phyloP scores from a whole-genome alignment of 2,888 invertebrate genomes.

The Campopleginae sp. region DNA sequence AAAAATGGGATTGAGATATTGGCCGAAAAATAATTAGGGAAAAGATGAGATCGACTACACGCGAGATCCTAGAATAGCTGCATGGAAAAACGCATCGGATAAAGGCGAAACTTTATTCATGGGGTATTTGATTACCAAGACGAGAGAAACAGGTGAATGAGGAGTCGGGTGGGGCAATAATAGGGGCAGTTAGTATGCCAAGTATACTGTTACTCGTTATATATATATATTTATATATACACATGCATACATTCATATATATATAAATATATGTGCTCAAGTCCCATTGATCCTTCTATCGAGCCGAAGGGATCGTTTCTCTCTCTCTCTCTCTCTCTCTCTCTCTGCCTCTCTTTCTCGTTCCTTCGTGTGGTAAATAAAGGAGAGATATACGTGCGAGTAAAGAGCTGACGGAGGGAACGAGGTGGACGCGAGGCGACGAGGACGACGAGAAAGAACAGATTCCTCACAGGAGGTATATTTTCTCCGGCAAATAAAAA shows the following conservation, averaged over 20 bases:
- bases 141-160: constrained; percentile 73
- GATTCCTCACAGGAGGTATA: constrained; percentile 62
- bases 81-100: not conserved
- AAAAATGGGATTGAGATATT: not conserved
- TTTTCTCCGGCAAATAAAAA: constrained; percentile 50
- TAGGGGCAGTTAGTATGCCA: constrained; percentile 77
- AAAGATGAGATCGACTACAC: not conserved
- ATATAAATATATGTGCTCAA: constrained; percentile 78
- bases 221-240: constrained; percentile 68
- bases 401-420: constrained; percentile 53
- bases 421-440: constrained; percentile 44
- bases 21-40: not conserved
- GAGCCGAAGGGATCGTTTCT: constrained; percentile 37
- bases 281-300: constrained; percentile 78
- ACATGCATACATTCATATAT: constrained; percentile 27
- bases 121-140: constrained; percentile 75
- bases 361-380: constrained; percentile 73
- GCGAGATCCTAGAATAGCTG: not conserved
- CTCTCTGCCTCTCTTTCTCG: constrained; percentile 11
- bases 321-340: not conserved
- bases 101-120: constrained; percentile 62
- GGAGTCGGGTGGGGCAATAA: constrained; percentile 76
- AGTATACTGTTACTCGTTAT: constrained; percentile 71
- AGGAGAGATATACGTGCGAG: constrained; percentile 64
- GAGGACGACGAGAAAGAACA: constrained; percentile 56